A percentile compares a stretch with the other conserved stretches of the same genome.
These are phyloP conservation scores for Melolontha melolontha DNA, from an alignment of 2,888 invertebrate genomes.

Conservation along the genomic window DNA sequence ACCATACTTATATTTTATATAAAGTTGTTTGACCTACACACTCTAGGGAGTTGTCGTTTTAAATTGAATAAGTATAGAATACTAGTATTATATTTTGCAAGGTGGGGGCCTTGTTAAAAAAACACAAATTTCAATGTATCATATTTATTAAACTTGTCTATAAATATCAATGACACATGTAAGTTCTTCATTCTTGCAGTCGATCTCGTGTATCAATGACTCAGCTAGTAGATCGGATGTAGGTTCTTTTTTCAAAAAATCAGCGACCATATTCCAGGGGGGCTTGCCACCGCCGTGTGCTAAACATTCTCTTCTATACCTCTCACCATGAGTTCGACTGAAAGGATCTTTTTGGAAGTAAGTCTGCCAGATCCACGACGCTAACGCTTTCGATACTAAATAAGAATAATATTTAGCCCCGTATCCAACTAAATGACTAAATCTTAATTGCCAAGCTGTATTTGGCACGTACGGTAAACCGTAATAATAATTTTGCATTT, in stretches of 20 bases:
- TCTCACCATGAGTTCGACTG: conserved; percentile 80
- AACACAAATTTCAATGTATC: conserved; percentile 3
- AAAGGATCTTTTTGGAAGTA: conserved; percentile 86
- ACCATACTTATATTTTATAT: too few species aligned
- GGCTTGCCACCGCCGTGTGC: conserved; percentile 90
- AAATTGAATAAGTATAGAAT: too few species aligned
- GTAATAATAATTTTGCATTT: conserved; percentile 85
- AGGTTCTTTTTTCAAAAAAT: conserved; percentile 82
- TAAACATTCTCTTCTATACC: conserved; percentile 81
- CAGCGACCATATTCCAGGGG: conserved; percentile 80
- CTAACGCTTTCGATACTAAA: conserved; percentile 92
- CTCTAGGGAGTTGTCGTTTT: too few species aligned
- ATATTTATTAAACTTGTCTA: conserved; percentile 22
- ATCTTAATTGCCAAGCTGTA: conserved; percentile 97
- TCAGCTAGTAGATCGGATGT: conserved; percentile 82
- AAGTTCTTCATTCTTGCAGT: conserved; percentile 60
- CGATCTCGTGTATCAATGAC: conserved; percentile 82
- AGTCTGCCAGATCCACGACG: conserved; percentile 92
- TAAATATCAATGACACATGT: conserved; percentile 38
- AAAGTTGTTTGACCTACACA: too few species aligned
- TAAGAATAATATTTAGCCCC: conserved; percentile 99
- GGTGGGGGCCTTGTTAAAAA: background rate
- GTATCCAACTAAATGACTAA: conserved; percentile 97
- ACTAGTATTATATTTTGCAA: too few species aligned
- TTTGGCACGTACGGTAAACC: conserved; percentile 87